Evolutionary conservation across 2,797 vertebrate species (phyloP), one percentile per base, ranked within the genome.

Genomic region (Hoplostethus atlanticus): DNA sequence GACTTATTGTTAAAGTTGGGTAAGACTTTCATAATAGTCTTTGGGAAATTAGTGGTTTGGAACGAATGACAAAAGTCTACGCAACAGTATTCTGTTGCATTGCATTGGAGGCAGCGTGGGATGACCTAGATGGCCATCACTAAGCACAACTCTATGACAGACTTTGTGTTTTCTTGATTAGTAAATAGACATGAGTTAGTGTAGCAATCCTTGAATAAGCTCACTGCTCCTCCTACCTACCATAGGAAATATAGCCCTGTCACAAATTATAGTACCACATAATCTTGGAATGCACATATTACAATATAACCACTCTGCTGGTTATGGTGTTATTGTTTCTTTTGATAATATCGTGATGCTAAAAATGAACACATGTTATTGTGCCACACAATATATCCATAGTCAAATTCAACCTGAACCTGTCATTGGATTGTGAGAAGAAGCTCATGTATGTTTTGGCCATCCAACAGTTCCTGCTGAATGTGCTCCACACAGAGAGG

Each of bases 401-500:
- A 6, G n/a, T 46, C 11, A n/a, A 13, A 42, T 21, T 25, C 21
- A 21, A 47, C 47, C 38, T 4, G n/a, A 54, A 25, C 0, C 3
- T 25, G 47, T 44, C 30, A 25, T 15, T 11, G 6, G 34, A 44
- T 4, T 8, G 7, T 34, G 6, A 68, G 13, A 28, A 53, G 28
- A 67, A 42, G 10, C 28, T 44, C 11, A 53, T 10, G 8, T n/a
- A 47, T 47, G 46, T 47, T 47, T 44, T 47, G 5, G 46, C 46
- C 25, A 46, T 25, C 62, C 58, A 47, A 62, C 58, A 50, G 11
- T 64, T 69, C 52, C 59, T n/a, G 60, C 58, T 74, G 21, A 44
- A 68, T 64, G 64, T 68, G 48, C 57, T 25, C 42, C 21, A 17
- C 34, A 59, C 0, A 10, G 11, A 25, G 8, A 12, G 21, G 28